phyloP scores from a whole-genome alignment of 2,113 vertebrate genomes.

The Neogobius melanostomus region DNA sequence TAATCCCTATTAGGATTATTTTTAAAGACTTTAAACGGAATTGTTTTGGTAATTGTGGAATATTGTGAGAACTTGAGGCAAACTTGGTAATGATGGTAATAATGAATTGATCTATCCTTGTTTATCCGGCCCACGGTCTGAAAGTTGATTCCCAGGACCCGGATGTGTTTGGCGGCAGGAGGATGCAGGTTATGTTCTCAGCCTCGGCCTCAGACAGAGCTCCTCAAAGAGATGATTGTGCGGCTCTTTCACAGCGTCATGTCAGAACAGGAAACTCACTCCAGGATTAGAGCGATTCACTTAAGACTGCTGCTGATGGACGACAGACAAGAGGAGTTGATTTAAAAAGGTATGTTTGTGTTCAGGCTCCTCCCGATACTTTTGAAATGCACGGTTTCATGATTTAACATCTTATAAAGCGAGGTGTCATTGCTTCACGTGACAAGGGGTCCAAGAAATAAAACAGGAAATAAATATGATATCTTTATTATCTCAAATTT shows the following conservation, averaged over 20 bases:
- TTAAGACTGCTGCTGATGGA: slow-evolving; percentile 50
- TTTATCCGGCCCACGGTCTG: background rate
- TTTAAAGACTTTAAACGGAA: no score
- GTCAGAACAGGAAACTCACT: slow-evolving; percentile 63
- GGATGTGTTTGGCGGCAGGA: slow-evolving; percentile 35
- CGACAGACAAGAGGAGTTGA: slow-evolving; percentile 33
- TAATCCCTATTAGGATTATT: background rate
- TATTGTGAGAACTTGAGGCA: no score
- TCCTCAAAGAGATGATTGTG: slow-evolving; percentile 54
- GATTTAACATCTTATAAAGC: no score
- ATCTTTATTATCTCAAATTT: no score
- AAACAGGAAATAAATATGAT: no score
- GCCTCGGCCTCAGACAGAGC: slow-evolving; percentile 39
- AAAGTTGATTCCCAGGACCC: slow-evolving; percentile 29
- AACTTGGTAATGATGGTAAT: no score
- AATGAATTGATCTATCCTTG: background rate
- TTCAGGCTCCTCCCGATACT: background rate
- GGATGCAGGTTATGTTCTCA: slow-evolving; percentile 47
- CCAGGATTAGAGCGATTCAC: slow-evolving; percentile 61
- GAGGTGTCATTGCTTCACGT: no score
- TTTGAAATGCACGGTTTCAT: no score
- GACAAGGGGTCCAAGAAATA: no score
- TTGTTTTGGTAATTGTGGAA: no score
- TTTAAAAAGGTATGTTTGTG: background rate
- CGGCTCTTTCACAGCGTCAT: slow-evolving; percentile 44